Evolutionary conservation across 2,888 invertebrate genomes (phyloP).

Genomic region (Argyresthia goedartella): DNA sequence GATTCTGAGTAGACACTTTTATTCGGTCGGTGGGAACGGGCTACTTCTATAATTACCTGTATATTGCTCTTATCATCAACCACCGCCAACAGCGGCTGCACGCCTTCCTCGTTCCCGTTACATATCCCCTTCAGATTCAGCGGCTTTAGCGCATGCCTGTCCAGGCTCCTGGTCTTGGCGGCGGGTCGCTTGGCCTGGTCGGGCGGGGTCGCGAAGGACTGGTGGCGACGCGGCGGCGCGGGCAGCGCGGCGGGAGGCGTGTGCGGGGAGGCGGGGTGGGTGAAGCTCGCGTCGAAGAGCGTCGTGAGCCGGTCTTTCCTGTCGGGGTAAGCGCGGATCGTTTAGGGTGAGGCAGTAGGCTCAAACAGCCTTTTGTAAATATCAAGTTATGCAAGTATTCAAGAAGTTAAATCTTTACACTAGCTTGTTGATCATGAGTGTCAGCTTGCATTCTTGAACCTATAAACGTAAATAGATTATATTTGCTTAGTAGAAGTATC

Average conservation of each 20-base stretch:
- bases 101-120: conserved; percentile 36
- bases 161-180: conserved; percentile 47
- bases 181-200: conserved; percentile 21
- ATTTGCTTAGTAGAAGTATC: too few species aligned
- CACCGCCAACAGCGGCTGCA: conserved; percentile 53
- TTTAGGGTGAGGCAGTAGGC: too few species aligned
- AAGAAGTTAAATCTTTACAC: too few species aligned
- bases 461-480: too few species aligned
- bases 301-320: conserved; percentile 57
- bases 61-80: conserved; percentile 60
- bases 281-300: conserved; percentile 57
- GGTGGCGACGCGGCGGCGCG: conserved; percentile 1
- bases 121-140: conserved; percentile 54
- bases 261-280: conserved; percentile 32
- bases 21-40: too few species aligned
- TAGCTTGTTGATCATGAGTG: too few species aligned
- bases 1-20: too few species aligned
- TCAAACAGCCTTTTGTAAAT: too few species aligned
- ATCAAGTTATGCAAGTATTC: too few species aligned
- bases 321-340: conserved; percentile 6
- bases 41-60: too few species aligned
- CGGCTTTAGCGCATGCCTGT: conserved; percentile 45
- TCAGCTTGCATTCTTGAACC: too few species aligned
- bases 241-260: conserved; percentile 32
- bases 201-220: too few species aligned